These are phyloP conservation scores for Drosophila ogumai DNA, from an alignment of 1,140 invertebrate species.

Conservation along the genomic window DNA sequence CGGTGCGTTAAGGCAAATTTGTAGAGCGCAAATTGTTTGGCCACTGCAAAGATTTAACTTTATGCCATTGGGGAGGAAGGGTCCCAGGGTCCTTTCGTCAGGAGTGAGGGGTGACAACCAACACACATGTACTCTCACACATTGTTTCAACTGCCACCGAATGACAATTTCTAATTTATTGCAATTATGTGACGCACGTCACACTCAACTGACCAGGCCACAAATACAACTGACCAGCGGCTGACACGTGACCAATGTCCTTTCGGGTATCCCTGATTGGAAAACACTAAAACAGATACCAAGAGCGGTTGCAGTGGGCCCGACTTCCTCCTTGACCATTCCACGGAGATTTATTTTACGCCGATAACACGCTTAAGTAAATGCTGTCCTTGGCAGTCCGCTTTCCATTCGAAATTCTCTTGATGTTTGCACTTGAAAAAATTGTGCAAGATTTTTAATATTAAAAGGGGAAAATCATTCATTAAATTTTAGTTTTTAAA, in stretches of 20 bases:
- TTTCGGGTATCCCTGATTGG: slow-evolving; percentile 70
- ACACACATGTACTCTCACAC: slow-evolving; percentile 14
- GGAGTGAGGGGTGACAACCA: not conserved
- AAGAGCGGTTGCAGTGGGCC: slow-evolving; percentile 6
- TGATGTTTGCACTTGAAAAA: not conserved
- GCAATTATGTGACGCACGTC: slow-evolving; percentile 84
- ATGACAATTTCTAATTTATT: slow-evolving; percentile 84
- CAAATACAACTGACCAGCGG: slow-evolving; percentile 45
- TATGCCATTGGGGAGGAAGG: not conserved
- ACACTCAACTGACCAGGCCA: slow-evolving; percentile 67
- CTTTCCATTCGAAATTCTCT: slow-evolving; percentile 21
- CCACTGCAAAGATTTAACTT: slow-evolving; percentile 44
- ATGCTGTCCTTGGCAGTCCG: slow-evolving; percentile 55
- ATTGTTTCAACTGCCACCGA: slow-evolving; percentile 66
- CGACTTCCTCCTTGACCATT: slow-evolving; percentile 51
- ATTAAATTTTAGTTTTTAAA: too few species aligned
- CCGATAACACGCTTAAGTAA: slow-evolving; percentile 83
- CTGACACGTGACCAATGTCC: slow-evolving; percentile 75
- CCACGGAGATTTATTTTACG: slow-evolving; percentile 79
- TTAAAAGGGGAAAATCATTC: too few species aligned
- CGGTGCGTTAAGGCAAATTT: slow-evolving; percentile 58
- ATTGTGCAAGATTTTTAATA: not conserved
- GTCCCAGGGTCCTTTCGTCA: not conserved
- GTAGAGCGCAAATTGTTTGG: slow-evolving; percentile 50
- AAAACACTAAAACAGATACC: slow-evolving; percentile 81